Conservation (phyloP, 1,140 invertebrate genomes). For the Neodiprion fabricii region DNA sequence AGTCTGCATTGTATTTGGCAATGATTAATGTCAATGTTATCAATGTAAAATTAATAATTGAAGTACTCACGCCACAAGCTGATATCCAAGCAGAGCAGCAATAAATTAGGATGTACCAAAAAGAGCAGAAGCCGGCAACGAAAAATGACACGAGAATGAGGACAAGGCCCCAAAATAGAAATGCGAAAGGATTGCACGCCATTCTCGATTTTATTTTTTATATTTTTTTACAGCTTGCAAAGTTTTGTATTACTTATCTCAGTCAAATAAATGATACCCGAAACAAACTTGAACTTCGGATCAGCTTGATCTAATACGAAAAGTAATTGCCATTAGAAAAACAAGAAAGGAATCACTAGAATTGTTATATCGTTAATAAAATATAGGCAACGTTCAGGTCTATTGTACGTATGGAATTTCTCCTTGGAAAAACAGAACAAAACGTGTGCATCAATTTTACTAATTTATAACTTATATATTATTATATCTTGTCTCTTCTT, state of each 20-base stretch:
- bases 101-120: constrained; percentile 75
- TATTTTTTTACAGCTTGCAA: neutral
- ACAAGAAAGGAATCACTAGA: constrained; percentile 1
- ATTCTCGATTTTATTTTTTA: constrained; percentile 17
- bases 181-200: constrained; percentile 65
- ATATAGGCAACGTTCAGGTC: too few relatives aligned
- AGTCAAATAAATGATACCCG: constrained; percentile 1
- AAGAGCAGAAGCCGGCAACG: constrained; percentile 76
- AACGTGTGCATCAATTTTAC: too few relatives aligned
- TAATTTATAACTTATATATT: neutral
- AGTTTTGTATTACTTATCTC: neutral
- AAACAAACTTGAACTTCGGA: neutral
- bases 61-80: constrained; percentile 61
- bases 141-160: constrained; percentile 78
- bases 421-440: too few relatives aligned
- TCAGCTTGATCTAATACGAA: neutral
- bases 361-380: too few relatives aligned
- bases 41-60: constrained; percentile 1
- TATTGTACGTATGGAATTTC: too few relatives aligned
- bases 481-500: neutral
- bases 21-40: neutral
- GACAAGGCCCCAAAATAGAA: constrained; percentile 79
- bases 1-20: too few relatives aligned
- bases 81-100: constrained; percentile 76
- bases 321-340: constrained; percentile 20